Conservation (phyloP, 2,888 invertebrate genomes). For the Eupithecia exiguata region DNA sequence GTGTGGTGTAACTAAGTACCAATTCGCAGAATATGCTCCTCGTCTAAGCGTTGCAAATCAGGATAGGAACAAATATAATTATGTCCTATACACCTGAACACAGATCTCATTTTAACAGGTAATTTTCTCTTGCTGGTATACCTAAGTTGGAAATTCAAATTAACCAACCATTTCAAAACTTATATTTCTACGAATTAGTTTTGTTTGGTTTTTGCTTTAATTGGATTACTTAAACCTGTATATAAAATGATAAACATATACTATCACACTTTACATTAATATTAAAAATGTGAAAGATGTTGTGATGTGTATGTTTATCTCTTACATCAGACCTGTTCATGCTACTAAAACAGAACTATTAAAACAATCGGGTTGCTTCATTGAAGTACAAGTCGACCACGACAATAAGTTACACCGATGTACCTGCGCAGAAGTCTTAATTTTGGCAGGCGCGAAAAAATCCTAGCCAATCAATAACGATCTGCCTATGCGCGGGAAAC, state of each 20-base stretch:
- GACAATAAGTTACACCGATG: too few species aligned
- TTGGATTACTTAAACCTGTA: not conserved
- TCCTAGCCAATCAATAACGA: too few species aligned
- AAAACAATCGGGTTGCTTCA: not conserved
- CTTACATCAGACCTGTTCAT: too few species aligned
- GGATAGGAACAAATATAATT: slow-evolving; percentile 58
- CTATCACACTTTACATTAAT: not conserved
- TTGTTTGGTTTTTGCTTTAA: not conserved
- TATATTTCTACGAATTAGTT: not conserved
- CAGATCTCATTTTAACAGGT: slow-evolving; percentile 37
- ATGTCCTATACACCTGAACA: slow-evolving; percentile 54
- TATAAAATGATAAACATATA: not conserved
- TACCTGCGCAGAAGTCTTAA: too few species aligned
- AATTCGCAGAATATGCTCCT: slow-evolving; percentile 39
- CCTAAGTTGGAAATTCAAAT: slow-evolving; percentile 8
- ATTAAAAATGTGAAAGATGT: not conserved
- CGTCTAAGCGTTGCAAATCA: slow-evolving; percentile 67
- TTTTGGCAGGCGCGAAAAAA: too few species aligned
- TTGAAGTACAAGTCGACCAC: too few species aligned
- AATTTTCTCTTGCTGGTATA: slow-evolving; percentile 16
- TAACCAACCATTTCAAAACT: slow-evolving; percentile 5
- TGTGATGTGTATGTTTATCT: too few species aligned
- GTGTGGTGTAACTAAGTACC: slow-evolving; percentile 38
- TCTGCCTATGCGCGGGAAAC: too few species aligned
- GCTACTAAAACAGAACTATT: too few species aligned